Evolutionary conservation across 2,797 vertebrate species (phyloP).

Genomic region (Capromys pilorides): DNA sequence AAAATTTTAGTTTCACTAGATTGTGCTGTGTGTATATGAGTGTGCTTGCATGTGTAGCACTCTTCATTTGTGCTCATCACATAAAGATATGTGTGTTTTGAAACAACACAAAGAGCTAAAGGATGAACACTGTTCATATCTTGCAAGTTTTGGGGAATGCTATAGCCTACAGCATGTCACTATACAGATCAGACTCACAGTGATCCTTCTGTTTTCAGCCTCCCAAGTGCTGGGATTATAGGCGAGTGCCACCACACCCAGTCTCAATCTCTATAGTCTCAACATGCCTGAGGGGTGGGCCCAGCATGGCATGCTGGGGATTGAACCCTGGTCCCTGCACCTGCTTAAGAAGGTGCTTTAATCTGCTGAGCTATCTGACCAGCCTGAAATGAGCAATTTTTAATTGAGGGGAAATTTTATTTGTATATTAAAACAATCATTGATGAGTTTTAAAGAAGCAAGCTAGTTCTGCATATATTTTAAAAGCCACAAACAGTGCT

Average conservation of each 20-base stretch:
- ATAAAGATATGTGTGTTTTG: neutral
- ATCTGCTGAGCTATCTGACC: too few species aligned
- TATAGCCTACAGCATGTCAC: neutral
- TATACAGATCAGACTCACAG: too few species aligned
- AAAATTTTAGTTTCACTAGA: neutral
- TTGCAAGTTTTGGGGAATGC: neutral
- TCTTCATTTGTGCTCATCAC: neutral
- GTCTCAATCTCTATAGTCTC: too few species aligned
- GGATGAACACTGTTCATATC: neutral
- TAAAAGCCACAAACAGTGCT: neutral
- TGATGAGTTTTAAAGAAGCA: neutral
- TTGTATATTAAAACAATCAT: neutral
- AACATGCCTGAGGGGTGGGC: too few species aligned
- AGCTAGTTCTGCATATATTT: neutral
- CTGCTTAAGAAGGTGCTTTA: too few species aligned
- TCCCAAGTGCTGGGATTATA: too few species aligned
- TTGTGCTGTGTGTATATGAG: neutral
- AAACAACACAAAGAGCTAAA: neutral
- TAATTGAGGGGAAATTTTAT: neutral
- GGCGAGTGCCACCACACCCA: too few species aligned
- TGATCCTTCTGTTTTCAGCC: too few species aligned
- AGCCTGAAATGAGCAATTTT: neutral
- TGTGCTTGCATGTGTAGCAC: neutral
- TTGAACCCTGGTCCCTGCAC: too few species aligned
- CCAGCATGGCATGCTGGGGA: too few species aligned